Conservation (phyloP, 2,797 vertebrate species). For the Calcarius lapponicus region DNA sequence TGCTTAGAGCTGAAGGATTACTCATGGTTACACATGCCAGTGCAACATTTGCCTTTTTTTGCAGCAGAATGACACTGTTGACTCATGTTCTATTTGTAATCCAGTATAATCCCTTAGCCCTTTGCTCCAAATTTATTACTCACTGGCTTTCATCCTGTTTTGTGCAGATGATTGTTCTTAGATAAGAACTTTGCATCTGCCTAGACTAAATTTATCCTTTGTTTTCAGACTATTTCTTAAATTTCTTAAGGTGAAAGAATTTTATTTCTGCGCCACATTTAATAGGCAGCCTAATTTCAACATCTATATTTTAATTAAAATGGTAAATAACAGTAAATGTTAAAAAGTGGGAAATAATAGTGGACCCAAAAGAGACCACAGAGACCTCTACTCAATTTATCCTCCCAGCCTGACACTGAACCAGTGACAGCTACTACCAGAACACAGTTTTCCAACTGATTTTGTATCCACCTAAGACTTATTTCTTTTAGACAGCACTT, state of each 20-base stretch:
- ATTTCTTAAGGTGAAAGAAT: not conserved
- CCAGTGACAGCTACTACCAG: not conserved
- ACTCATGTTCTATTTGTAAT: slow-evolving; percentile 45
- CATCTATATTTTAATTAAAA: not conserved
- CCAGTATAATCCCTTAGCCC: not conserved
- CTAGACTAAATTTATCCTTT: not conserved
- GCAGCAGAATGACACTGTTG: slow-evolving; percentile 13
- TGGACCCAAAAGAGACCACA: not conserved
- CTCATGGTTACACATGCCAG: slow-evolving; percentile 13
- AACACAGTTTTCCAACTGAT: not conserved
- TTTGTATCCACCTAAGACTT: not conserved
- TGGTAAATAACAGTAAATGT: not conserved
- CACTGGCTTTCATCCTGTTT: not conserved
- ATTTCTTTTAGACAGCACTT: not conserved
- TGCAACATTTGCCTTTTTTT: not conserved
- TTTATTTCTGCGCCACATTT: not conserved
- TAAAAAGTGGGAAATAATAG: not conserved
- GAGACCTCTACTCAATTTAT: not conserved
- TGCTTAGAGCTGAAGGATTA: not conserved
- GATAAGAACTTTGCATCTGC: not conserved
- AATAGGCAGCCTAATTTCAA: not conserved
- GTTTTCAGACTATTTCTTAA: not conserved
- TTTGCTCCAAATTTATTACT: not conserved
- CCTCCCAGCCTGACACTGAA: not conserved
- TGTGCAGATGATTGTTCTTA: not conserved